phyloP scores from a whole-genome alignment of 2,113 vertebrate genomes.

The Panthera tigris region DNA sequence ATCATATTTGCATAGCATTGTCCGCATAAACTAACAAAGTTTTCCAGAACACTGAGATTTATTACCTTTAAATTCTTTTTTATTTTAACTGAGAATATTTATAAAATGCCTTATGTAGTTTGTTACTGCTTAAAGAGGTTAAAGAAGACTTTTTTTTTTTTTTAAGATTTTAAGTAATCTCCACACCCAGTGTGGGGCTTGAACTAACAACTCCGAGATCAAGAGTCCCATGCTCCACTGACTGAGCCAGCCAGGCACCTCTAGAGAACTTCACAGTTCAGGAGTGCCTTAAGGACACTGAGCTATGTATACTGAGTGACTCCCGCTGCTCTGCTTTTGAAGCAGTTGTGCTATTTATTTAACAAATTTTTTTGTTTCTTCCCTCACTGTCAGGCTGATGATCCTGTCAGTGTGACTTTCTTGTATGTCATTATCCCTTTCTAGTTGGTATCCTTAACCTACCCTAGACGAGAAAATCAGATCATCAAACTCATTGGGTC shows the following conservation, averaged over 20 bases:
- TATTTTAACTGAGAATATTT: conserved; percentile 21
- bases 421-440: not conserved
- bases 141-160: not conserved
- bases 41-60: not conserved
- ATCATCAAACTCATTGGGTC: not conserved
- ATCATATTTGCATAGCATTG: not conserved
- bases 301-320: not conserved
- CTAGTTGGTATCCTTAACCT: not conserved
- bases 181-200: not conserved
- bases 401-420: not conserved
- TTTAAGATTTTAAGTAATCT: not conserved
- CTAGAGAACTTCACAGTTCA: not conserved
- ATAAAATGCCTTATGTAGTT: not conserved
- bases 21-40: not conserved
- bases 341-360: not conserved
- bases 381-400: not conserved
- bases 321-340: not conserved
- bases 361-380: conserved; percentile 11
- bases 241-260: not conserved
- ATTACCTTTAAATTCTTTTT: conserved; percentile 14
- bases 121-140: not conserved
- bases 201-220: not conserved
- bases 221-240: not conserved
- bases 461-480: not conserved
- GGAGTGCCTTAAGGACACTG: not conserved